Evolutionary conservation across 1,140 invertebrate genomes (phyloP).

Genomic region (Drosophila athabasca): DNA sequence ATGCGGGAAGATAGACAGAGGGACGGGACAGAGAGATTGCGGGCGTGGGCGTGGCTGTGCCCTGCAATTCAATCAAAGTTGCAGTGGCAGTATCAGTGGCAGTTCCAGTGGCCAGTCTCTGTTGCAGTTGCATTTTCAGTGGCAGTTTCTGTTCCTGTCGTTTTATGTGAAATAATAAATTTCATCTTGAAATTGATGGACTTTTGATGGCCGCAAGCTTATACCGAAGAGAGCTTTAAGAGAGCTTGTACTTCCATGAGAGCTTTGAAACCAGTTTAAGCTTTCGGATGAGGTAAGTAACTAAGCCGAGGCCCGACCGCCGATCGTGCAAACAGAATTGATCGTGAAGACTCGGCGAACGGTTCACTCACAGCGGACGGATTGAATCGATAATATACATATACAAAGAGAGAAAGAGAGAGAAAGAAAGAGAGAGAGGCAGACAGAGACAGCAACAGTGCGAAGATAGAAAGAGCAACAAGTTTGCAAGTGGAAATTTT

Average conservation of each 20-base stretch:
- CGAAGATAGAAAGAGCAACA: conserved; percentile 61
- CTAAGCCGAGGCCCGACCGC: conserved; percentile 65
- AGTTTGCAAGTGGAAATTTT: conserved; percentile 81
- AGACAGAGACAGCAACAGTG: conserved; percentile 37
- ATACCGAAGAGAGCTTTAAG: background rate
- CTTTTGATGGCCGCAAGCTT: conserved; percentile 20
- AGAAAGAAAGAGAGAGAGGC: conserved; percentile 2
- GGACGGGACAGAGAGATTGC: too few species aligned
- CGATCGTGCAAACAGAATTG: conserved; percentile 69
- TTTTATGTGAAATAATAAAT: conserved; percentile 59
- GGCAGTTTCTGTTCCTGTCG: conserved; percentile 26
- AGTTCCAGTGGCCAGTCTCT: conserved; percentile 10
- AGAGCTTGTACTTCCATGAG: conserved; percentile 22
- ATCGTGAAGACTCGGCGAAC: conserved; percentile 81
- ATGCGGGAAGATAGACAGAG: too few species aligned
- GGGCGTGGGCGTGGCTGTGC: conserved; percentile 3
- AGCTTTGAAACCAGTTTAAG: conserved; percentile 72
- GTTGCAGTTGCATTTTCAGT: conserved; percentile 20
- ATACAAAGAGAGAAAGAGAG: background rate
- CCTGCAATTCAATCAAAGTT: conserved; percentile 43
- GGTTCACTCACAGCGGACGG: conserved; percentile 73
- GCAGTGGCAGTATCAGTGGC: conserved; percentile 12
- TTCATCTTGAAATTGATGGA: conserved; percentile 57
- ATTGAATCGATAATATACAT: background rate
- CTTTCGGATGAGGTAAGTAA: conserved; percentile 74